A percentile compares a stretch with the other conserved stretches of the same genome.
These are phyloP conservation scores for Brachyrhaphis roseni DNA, from an alignment of 2,797 vertebrate species.

Conservation along the genomic window DNA sequence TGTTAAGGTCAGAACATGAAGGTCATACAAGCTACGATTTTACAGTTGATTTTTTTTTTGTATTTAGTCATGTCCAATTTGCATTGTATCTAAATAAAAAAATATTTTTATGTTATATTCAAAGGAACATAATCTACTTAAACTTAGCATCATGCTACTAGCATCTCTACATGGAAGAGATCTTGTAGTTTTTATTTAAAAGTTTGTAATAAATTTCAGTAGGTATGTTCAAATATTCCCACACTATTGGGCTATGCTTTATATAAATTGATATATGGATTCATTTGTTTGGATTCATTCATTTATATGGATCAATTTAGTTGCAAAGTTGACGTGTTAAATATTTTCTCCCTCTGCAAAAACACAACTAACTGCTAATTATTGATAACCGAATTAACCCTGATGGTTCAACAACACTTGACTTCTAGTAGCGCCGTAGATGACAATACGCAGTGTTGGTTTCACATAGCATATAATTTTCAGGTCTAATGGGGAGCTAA, in stretches of 20 bases:
- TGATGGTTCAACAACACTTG: constrained; percentile 33
- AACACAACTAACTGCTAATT: background rate
- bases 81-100: background rate
- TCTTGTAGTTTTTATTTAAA: background rate
- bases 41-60: background rate
- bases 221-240: background rate
- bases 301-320: background rate
- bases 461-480: constrained; percentile 62
- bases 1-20: background rate
- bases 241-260: background rate
- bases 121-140: background rate
- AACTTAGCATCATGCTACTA: background rate
- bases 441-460: constrained; percentile 50
- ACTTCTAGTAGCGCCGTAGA: constrained; percentile 42
- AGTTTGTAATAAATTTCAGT: background rate
- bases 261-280: background rate
- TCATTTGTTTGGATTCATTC: background rate
- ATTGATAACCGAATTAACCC: background rate
- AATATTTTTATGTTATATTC: background rate
- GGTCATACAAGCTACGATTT: background rate
- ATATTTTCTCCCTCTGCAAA: background rate
- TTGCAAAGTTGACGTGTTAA: background rate
- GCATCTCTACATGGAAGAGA: background rate
- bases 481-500: constrained; percentile 74
- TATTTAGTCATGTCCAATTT: background rate